phyloP scores from a whole-genome alignment of 2,113 vertebrate species.

The Ariopsis seemanni region DNA sequence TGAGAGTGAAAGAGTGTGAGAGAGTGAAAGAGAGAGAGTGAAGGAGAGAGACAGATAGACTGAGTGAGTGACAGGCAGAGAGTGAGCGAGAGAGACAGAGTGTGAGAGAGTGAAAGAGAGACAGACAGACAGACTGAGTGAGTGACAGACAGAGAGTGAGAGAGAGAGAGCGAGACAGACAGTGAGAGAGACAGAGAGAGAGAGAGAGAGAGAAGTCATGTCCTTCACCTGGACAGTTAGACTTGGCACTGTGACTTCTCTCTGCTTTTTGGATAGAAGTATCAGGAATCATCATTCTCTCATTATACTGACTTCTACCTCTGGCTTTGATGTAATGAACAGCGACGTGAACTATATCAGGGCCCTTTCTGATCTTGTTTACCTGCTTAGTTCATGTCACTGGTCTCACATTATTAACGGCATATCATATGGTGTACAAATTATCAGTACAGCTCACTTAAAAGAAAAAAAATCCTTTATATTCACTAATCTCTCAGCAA shows the following conservation, averaged over 20 bases:
- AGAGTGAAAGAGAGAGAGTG: too few species aligned
- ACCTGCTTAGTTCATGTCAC: not conserved
- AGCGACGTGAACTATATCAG: not conserved
- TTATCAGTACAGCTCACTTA: not conserved
- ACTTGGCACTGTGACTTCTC: not conserved
- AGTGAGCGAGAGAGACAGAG: too few species aligned
- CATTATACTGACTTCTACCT: not conserved
- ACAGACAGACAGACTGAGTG: too few species aligned
- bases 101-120: too few species aligned
- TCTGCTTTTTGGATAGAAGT: not conserved
- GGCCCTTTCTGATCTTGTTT: not conserved
- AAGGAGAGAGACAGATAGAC: too few species aligned
- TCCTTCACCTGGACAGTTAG: conserved; percentile 15
- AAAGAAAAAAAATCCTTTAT: not conserved
- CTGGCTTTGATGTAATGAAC: not conserved
- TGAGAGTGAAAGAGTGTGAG: too few species aligned
- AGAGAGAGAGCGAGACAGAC: too few species aligned
- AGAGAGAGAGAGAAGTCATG: conserved; percentile 26
- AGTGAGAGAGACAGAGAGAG: too few species aligned
- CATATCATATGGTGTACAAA: not conserved
- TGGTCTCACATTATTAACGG: not conserved
- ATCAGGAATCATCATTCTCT: not conserved
- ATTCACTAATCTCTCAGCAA: not conserved
- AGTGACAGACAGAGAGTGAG: too few species aligned
- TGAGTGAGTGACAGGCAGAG: too few species aligned